These are phyloP conservation scores for Litocranius walleri DNA, from an alignment of 2,113 vertebrate genomes.

Conservation along the genomic window DNA sequence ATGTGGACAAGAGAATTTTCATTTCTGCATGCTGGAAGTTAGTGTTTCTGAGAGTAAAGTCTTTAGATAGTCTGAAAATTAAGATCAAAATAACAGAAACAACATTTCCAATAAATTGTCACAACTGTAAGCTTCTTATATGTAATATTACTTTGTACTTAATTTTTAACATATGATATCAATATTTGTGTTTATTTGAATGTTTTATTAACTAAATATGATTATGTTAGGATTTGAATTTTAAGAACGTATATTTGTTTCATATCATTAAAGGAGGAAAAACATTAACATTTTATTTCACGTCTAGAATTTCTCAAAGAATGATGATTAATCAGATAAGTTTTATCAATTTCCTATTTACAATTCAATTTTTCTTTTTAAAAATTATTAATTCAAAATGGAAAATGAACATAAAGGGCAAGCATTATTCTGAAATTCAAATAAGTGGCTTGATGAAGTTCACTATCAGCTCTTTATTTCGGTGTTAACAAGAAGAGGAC, in stretches of 20 bases:
- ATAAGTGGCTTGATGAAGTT: background rate
- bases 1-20: background rate
- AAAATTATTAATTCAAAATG: background rate
- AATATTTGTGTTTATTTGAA: background rate
- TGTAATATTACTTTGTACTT: background rate
- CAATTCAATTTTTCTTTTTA: background rate
- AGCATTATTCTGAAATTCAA: constrained; percentile 20
- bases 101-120: background rate
- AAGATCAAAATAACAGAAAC: background rate
- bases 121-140: background rate
- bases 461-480: constrained; percentile 13
- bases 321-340: background rate
- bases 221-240: background rate
- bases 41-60: background rate
- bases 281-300: background rate
- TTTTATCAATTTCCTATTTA: background rate
- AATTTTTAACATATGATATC: background rate
- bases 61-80: background rate
- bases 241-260: background rate
- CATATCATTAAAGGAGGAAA: background rate
- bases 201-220: background rate
- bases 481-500: background rate
- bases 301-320: background rate
- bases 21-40: background rate
- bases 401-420: constrained; percentile 1